Evolutionary conservation across 2,113 vertebrate species (phyloP), one percentile per base, ranked within the genome.

Genomic region (Urocynchramus pylzowi): DNA sequence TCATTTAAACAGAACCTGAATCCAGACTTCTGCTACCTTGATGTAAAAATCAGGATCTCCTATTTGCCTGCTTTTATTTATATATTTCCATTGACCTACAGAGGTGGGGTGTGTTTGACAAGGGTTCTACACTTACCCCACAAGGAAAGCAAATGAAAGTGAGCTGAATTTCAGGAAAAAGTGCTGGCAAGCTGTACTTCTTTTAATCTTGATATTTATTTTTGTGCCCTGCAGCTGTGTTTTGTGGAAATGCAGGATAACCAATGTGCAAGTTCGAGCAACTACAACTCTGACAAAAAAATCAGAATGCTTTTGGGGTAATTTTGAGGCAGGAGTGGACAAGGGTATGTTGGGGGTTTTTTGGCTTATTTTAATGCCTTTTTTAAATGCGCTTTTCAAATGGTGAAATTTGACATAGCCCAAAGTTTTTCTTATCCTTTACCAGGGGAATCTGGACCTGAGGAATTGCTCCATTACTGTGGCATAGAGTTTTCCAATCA

Each of bases 1-100:
- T 98, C 97, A 95, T 90, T 96, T 98, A 93, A 97, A 97, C 79
- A 91, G 89, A 97, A 93, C 95, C 92, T 89, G 93, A 90, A 97
- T 89, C 78, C 95, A 87, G 77, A 84, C 74, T 95, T 90, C 64
- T 87, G 67, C 85, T 96, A 94, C 85, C 94, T 84, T 93, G 94
- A 95, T 86, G 94, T 71, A 95, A 87, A 91, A 82, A 70, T 84
- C 74, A 54, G 60, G 50, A 75, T 78, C 76, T 93, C 74, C 81
- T 57, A 61, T 95, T 97, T 89, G 84, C 90, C 68, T 89, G 60
- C 31, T 33, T 84, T 94, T 89, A 89, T 95, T 96, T 91, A 41
- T 69, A 74, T 84, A 93, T 97, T 93, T 96, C 33, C 78, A 33
- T 57, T 96, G 96, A 97, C 96, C 95, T 95, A 16, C 2, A 2